phyloP scores from a whole-genome alignment of 2,797 vertebrate species.

The Otus scops region DNA sequence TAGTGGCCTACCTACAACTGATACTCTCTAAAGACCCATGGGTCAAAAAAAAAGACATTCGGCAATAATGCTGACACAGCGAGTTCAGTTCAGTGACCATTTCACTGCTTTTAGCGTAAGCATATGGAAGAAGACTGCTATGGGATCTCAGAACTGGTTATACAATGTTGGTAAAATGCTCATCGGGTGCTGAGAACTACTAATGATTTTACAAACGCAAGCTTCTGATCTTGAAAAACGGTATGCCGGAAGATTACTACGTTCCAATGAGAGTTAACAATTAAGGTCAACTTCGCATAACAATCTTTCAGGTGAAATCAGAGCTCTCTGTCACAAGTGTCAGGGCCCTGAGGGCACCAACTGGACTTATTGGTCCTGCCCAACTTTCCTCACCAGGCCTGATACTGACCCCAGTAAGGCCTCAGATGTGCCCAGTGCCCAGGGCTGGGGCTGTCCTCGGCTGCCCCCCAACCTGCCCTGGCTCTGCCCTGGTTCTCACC shows the following conservation, averaged over 20 bases:
- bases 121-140: not conserved
- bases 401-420: not conserved
- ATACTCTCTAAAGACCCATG: not conserved
- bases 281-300: not conserved
- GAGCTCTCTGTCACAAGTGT: not conserved
- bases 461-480: not conserved
- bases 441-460: not conserved
- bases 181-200: not conserved
- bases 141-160: not conserved
- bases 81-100: not conserved
- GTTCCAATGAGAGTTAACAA: not conserved
- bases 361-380: not conserved
- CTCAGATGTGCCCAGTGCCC: not conserved
- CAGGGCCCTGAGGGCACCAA: not conserved
- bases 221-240: not conserved
- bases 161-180: accelerated
- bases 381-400: not conserved
- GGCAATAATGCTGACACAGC: not conserved
- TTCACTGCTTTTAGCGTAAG: not conserved
- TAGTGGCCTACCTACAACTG: not conserved
- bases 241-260: not conserved
- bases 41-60: not conserved
- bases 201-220: not conserved
- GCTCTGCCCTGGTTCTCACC: not conserved
- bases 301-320: not conserved